phyloP scores from a whole-genome alignment of 2,797 vertebrate species.

The Brotula barbata region DNA sequence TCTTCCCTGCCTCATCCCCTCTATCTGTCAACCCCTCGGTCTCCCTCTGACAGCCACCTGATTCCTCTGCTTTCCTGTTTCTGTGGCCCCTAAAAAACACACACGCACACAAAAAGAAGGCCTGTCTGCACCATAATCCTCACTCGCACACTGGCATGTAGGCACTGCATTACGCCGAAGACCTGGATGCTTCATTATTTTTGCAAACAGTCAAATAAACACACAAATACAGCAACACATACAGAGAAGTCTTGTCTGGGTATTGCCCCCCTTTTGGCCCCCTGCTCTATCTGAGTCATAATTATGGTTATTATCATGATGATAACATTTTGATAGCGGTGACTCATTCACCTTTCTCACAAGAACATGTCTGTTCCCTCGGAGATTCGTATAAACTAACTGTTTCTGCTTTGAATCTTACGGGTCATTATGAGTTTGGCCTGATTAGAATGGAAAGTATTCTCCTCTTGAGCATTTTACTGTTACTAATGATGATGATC shows the following conservation, averaged over 20 bases:
- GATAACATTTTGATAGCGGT: conserved; percentile 4
- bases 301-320: conserved; percentile 50
- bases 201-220: neutral
- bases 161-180: too few relatives aligned
- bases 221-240: conserved; percentile 1
- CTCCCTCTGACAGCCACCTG: conserved; percentile 44
- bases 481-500: neutral
- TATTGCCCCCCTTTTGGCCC: neutral
- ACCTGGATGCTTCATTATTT: neutral
- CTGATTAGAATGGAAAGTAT: neutral
- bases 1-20: conserved; percentile 31
- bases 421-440: neutral
- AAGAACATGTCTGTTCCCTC: conserved; percentile 21
- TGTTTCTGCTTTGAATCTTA: neutral
- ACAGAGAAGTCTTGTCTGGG: conserved; percentile 17
- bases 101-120: neutral
- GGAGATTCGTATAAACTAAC: neutral
- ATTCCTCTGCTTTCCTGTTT: conserved; percentile 48
- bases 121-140: conserved; percentile 19
- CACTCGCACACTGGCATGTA: neutral
- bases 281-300: conserved; percentile 27
- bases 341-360: conserved; percentile 23
- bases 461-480: neutral
- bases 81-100: conserved; percentile 1
- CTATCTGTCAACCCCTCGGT: conserved; percentile 45